Percentiles rank a stretch among this genome's conserved stretches.
Conservation (phyloP, 1,140 invertebrate species). For the Metaphire vulgaris region DNA sequence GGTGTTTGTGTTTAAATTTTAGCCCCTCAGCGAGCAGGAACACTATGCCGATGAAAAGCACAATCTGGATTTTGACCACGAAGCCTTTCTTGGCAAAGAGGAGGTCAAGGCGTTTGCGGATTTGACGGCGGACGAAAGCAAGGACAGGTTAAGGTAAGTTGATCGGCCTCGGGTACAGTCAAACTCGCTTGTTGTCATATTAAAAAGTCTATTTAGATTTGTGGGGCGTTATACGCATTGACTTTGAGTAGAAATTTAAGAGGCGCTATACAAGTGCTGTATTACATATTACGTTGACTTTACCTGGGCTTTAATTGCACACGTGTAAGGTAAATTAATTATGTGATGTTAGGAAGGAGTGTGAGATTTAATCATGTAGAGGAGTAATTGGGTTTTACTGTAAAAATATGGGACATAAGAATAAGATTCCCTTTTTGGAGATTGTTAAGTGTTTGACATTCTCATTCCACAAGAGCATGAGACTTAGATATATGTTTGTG, state of each 20-base stretch:
- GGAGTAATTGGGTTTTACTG: neutral
- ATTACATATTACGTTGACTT: no score
- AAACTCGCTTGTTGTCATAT: no score
- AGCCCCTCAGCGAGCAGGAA: conserved; percentile 40
- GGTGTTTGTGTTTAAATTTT: neutral
- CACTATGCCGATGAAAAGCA: conserved; percentile 58
- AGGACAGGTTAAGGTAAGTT: conserved; percentile 70
- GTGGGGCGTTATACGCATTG: neutral
- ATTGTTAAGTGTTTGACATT: no score
- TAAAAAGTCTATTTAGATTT: neutral
- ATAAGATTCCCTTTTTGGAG: no score
- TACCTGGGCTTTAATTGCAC: no score
- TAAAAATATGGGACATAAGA: no score
- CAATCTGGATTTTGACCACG: conserved; percentile 91
- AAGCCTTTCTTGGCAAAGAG: conserved; percentile 87
- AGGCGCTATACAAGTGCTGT: neutral
- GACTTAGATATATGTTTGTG: no score
- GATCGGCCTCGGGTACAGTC: neutral
- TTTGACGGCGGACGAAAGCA: conserved; percentile 88
- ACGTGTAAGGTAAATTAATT: no score
- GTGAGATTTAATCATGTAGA: neutral
- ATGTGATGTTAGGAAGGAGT: neutral
- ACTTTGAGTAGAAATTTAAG: neutral
- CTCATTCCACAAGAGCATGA: no score
- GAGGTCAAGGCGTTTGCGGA: conserved; percentile 91